Evolutionary conservation across 2,797 vertebrate genomes (phyloP).

Genomic region (Siniperca obscura): DNA sequence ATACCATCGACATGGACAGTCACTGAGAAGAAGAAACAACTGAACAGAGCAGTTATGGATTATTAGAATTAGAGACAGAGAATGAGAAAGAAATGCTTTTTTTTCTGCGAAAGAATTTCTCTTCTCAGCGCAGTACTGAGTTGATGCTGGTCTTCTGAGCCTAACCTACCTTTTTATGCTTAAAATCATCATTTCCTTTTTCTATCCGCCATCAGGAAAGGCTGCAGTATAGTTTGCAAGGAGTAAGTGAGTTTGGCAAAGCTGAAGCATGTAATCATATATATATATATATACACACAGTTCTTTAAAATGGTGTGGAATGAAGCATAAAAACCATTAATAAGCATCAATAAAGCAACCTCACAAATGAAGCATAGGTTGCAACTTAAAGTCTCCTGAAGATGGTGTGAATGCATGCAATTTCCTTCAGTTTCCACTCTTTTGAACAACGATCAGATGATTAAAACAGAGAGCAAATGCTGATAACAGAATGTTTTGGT

Average conservation of each 20-base stretch:
- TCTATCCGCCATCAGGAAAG: slow-evolving; percentile 40
- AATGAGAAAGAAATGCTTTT: slow-evolving; percentile 39
- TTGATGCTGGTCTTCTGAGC: slow-evolving; percentile 40
- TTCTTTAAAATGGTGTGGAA: slow-evolving; percentile 52
- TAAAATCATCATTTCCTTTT: slow-evolving; percentile 30
- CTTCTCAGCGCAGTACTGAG: slow-evolving; percentile 30
- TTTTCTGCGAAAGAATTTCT: slow-evolving; percentile 43
- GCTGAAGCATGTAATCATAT: slow-evolving; percentile 67
- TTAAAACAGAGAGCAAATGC: slow-evolving; percentile 43
- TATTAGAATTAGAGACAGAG: slow-evolving; percentile 55
- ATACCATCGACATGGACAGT: slow-evolving; percentile 60
- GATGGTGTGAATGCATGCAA: slow-evolving; percentile 41
- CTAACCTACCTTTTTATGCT: slow-evolving; percentile 21
- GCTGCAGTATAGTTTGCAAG: slow-evolving; percentile 50
- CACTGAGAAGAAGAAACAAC: slow-evolving; percentile 52
- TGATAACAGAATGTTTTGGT: slow-evolving; percentile 39
- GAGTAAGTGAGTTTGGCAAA: slow-evolving; percentile 62
- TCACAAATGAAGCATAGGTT: slow-evolving; percentile 38
- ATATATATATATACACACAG: slow-evolving; percentile 62
- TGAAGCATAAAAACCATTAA: slow-evolving; percentile 46
- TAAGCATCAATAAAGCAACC: slow-evolving; percentile 45
- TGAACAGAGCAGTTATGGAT: slow-evolving; percentile 55
- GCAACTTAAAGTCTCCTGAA: slow-evolving; percentile 45
- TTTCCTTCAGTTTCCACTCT: slow-evolving; percentile 26
- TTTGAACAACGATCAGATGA: slow-evolving; percentile 30